Evolutionary conservation across 2,888 invertebrate species (phyloP), one percentile per base, ranked within the genome.

Genomic region (Noctua pronuba): DNA sequence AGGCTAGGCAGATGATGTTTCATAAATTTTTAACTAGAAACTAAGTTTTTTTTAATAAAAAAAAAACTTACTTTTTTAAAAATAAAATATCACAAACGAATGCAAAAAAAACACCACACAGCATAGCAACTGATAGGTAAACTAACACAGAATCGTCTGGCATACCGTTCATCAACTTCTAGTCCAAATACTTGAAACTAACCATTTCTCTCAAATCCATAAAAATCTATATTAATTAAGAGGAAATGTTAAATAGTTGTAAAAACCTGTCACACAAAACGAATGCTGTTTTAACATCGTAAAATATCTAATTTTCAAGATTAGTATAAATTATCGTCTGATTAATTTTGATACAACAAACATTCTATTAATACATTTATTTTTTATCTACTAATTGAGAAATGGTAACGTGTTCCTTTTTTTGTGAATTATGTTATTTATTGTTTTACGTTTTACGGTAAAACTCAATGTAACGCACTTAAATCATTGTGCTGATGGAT

Each of bases 241-340:
- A 73, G 55, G 70, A 73, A 69, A 70, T 70, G 73, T 62, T 70
- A 78, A 83, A 60, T 73, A 75, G 46, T 73, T 66, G 49, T 74
- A 67, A 72, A 84, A 83, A 83, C 85, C 75, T 77, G 80, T 75
- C 73, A 38, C 24, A 75, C 62, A 75, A 75, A 85, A 52, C 70
- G 73, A 77, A 77, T 49, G 38, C 80, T 49, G 44, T 68, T 85
- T 69, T 68, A 65, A 69, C n/a, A 41, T 80, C 52, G 68, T 77
- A 77, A 77, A 79, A 75, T 73, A 70, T 55, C 24, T 5, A 46
- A 64, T 83, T 80, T 77, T 69, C 28, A n/a, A 64, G 38, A 65
- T 78, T 70, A 44, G 60, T 35, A 62, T 84, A 73, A 80, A 74
- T 80, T 64, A 75, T 52, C 35, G 60, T 44, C 70, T 73, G 64